Evolutionary conservation across 2,113 vertebrate genomes (phyloP).

Genomic region (Thunnus thynnus): DNA sequence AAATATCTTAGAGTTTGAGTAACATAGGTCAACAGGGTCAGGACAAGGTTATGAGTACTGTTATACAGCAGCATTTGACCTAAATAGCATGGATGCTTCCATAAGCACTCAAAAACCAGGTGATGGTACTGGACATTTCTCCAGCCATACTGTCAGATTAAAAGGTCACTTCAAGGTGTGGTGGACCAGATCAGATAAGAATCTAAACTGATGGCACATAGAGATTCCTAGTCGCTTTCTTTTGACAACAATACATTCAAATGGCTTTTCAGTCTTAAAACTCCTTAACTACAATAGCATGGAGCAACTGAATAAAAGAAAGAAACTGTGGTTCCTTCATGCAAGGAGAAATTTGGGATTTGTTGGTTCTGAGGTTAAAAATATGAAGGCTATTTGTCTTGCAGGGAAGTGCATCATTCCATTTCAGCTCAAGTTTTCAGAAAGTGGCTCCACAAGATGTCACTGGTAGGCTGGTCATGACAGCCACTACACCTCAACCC

Average conservation of each 20-base stretch:
- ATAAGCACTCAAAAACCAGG: neutral
- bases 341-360: neutral
- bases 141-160: neutral
- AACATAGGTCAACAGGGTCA: neutral
- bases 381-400: neutral
- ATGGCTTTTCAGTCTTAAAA: too few species aligned
- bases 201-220: neutral
- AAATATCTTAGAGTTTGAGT: neutral
- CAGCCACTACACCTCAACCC: too few species aligned
- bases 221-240: neutral
- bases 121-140: neutral
- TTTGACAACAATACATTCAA: neutral
- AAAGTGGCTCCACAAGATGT: neutral
- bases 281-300: too few species aligned
- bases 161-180: neutral
- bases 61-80: slow-evolving; percentile 42
- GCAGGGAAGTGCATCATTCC: neutral
- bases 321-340: neutral
- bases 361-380: neutral
- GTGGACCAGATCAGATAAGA: neutral
- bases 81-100: slow-evolving; percentile 21
- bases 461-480: too few species aligned
- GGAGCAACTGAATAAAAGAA: too few species aligned
- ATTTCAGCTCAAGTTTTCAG: neutral
- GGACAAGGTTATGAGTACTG: neutral